Percentiles rank a stretch among this genome's conserved stretches.
Evolutionary conservation across 2,113 vertebrate genomes (phyloP).

Genomic region (Sitta europaea): DNA sequence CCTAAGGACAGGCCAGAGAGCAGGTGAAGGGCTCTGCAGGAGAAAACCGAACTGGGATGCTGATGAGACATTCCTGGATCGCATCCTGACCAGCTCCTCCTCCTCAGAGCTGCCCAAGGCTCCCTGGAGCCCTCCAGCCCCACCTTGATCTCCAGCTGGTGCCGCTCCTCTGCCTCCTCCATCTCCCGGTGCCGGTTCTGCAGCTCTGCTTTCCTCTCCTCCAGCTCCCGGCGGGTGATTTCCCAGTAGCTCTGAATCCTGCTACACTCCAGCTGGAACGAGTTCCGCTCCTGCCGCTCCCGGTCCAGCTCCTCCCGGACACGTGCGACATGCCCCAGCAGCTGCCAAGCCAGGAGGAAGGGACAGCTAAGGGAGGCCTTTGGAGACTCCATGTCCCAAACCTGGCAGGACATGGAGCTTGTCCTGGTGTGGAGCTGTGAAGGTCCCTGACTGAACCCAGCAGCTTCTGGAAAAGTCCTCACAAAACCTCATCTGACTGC

Average conservation of each 20-base stretch:
- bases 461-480: not conserved
- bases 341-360: conserved; percentile 50
- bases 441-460: not conserved
- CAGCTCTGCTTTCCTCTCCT: conserved; percentile 81
- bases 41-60: not conserved
- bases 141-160: conserved; percentile 91
- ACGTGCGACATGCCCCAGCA: conserved; percentile 79
- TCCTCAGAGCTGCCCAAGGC: not conserved
- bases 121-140: not conserved
- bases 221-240: conserved; percentile 80
- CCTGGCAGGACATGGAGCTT: not conserved
- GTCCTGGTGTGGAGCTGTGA: not conserved
- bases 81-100: not conserved
- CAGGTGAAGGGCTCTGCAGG: not conserved
- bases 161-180: conserved; percentile 84
- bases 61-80: not conserved
- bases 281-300: conserved; percentile 89
- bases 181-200: conserved; percentile 81
- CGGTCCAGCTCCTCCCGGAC: conserved; percentile 87
- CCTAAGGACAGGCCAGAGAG: conserved; percentile 21
- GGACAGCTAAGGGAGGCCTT: too few species aligned
- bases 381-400: rapidly evolving
- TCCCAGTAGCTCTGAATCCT: conserved; percentile 88
- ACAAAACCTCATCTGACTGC: not conserved
- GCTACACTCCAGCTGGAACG: conserved; percentile 89